phyloP scores from a whole-genome alignment of 2,888 invertebrate species.

The Dicycla oo region DNA sequence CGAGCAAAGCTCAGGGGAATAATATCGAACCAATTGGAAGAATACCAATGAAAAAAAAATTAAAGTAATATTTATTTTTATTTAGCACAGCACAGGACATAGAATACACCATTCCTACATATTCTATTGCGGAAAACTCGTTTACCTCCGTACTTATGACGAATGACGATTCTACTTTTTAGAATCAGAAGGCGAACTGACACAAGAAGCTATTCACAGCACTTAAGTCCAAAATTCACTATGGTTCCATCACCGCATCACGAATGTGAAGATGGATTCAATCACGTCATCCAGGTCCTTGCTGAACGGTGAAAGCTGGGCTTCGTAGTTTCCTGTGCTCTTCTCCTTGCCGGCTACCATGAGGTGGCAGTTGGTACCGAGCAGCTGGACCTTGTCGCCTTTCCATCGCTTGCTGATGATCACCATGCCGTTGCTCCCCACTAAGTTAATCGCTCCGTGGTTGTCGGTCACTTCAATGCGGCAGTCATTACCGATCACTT shows the following conservation, averaged over 20 bases:
- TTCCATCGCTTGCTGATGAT: slow-evolving; percentile 79
- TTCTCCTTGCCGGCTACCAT: slow-evolving; percentile 84
- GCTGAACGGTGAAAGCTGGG: slow-evolving; percentile 86
- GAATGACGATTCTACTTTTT: slow-evolving; percentile 21
- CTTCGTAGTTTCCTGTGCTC: slow-evolving; percentile 78
- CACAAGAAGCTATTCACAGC: slow-evolving; percentile 67
- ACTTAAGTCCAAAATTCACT: slow-evolving; percentile 64
- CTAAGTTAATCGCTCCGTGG: slow-evolving; percentile 81
- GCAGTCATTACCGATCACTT: slow-evolving; percentile 87
- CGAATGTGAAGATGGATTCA: slow-evolving; percentile 87
- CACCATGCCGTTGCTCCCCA: slow-evolving; percentile 82
- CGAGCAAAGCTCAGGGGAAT: slow-evolving; percentile 56
- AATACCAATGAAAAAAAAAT: slow-evolving; percentile 42
- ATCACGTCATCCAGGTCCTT: slow-evolving; percentile 87
- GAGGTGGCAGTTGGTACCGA: slow-evolving; percentile 80
- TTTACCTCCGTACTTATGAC: slow-evolving; percentile 28
- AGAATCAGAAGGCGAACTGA: slow-evolving; percentile 35
- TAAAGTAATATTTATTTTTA: slow-evolving; percentile 44
- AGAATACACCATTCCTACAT: slow-evolving; percentile 14
- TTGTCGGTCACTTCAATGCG: slow-evolving; percentile 83
- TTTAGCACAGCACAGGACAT: slow-evolving; percentile 41
- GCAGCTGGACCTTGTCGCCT: slow-evolving; percentile 82
- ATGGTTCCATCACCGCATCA: slow-evolving; percentile 82
- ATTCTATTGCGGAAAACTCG: slow-evolving; percentile 34
- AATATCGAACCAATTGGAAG: slow-evolving; percentile 55